Evolutionary conservation across 2,113 vertebrate genomes (phyloP).

Genomic region (Elachura formosa): DNA sequence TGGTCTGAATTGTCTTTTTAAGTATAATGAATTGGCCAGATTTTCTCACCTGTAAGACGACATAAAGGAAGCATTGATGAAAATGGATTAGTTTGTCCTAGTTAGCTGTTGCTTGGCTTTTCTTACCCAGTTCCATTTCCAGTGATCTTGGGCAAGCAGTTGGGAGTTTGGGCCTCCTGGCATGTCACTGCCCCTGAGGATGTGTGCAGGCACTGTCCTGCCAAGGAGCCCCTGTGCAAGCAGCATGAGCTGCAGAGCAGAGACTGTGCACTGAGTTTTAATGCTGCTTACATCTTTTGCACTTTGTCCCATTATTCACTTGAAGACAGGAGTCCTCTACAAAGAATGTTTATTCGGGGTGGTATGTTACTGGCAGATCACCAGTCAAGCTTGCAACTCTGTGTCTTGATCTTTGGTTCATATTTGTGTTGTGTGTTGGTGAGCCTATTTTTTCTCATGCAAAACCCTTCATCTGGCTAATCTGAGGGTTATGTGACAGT

Average conservation of each 20-base stretch:
- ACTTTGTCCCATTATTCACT: background rate
- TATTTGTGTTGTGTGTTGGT: background rate
- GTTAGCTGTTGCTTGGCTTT: background rate
- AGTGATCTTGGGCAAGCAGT: background rate
- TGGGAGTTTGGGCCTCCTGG: background rate
- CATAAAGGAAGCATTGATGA: background rate
- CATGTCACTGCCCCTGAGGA: rapidly evolving
- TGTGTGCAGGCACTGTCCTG: background rate
- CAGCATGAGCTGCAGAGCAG: background rate
- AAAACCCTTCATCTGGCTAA: background rate
- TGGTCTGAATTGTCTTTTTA: rapidly evolving
- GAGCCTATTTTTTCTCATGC: background rate
- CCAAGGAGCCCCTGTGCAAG: background rate
- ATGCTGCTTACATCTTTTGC: background rate
- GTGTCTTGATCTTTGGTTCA: background rate
- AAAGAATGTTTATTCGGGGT: background rate
- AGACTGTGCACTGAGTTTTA: background rate
- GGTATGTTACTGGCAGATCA: rapidly evolving
- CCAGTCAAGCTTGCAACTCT: background rate
- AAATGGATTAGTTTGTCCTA: background rate
- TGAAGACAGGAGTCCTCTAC: background rate
- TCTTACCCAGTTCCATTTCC: background rate
- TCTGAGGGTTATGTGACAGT: background rate
- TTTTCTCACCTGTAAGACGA: background rate
- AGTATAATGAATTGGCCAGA: background rate